Percentiles rank a stretch among this genome's conserved stretches.
Conservation (phyloP, 2,888 invertebrate genomes). For the Augochlorella aurata region DNA sequence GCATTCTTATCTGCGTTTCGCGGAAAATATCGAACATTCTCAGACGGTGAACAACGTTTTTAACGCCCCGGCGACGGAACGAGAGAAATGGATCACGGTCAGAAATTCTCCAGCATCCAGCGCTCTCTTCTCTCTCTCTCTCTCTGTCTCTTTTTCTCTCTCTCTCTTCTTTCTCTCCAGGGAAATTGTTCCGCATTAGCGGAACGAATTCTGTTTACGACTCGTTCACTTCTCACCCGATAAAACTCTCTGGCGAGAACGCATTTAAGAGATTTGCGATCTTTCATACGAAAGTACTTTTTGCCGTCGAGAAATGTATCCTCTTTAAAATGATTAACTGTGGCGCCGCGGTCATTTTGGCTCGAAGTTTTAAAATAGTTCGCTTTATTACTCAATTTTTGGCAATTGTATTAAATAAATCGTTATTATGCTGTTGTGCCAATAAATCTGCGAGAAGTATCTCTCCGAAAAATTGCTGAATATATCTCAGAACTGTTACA, state of each 20-base stretch:
- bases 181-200: neutral
- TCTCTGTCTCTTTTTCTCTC: no score
- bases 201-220: neutral
- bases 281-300: neutral
- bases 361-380: no score
- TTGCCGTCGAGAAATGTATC: neutral
- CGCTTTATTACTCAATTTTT: no score
- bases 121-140: no score
- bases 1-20: slow-evolving; percentile 62
- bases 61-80: slow-evolving; percentile 36
- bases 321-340: neutral
- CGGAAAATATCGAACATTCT: slow-evolving; percentile 58
- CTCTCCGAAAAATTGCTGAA: no score
- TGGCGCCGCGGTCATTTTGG: no score
- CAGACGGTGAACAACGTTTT: slow-evolving; percentile 42
- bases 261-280: neutral
- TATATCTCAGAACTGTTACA: no score
- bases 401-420: no score
- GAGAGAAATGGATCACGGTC: slow-evolving; percentile 8
- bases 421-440: no score
- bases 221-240: neutral
- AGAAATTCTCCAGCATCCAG: neutral
- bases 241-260: neutral
- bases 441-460: no score
- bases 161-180: neutral